phyloP scores from a whole-genome alignment of 2,797 vertebrate species.

The Gadopsis marmoratus region DNA sequence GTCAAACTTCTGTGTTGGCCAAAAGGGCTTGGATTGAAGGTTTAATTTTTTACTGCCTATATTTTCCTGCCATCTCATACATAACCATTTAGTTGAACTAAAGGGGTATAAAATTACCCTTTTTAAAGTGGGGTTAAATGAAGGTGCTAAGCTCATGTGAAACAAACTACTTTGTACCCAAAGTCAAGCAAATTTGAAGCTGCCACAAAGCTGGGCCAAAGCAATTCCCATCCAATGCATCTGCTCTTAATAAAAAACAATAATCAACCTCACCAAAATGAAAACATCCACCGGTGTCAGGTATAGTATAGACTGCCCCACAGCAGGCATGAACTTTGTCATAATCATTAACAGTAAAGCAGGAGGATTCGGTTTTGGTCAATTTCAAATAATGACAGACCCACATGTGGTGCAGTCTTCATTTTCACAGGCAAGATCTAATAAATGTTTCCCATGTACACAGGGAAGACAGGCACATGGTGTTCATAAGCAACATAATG shows the following conservation, averaged over 20 bases:
- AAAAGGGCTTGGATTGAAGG: not conserved
- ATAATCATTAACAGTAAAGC: conserved; percentile 56
- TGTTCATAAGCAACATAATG: conserved; percentile 75
- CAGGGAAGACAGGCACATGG: conserved; percentile 74
- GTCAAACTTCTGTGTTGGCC: conserved; percentile 19
- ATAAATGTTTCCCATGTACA: conserved; percentile 69
- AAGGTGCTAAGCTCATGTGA: conserved; percentile 39
- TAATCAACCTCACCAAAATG: conserved; percentile 61
- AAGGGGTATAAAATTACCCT: conserved; percentile 23
- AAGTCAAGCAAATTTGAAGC: conserved; percentile 40
- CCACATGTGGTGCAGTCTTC: conserved; percentile 62
- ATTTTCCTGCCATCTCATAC: conserved; percentile 12
- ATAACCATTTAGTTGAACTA: conserved; percentile 18
- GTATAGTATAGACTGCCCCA: conserved; percentile 44
- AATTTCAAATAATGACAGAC: conserved; percentile 62
- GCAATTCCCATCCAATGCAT: conserved; percentile 55
- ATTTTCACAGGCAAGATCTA: conserved; percentile 70
- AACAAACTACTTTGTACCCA: conserved; percentile 29
- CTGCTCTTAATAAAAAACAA: conserved; percentile 71
- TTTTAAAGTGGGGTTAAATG: conserved; percentile 34
- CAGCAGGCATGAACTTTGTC: conserved; percentile 58
- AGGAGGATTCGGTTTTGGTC: conserved; percentile 47
- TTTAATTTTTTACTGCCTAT: not conserved
- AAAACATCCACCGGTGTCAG: conserved; percentile 54
- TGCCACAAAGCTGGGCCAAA: conserved; percentile 43